These are phyloP conservation scores for Sprattus sprattus DNA, from an alignment of 2,113 vertebrate genomes.

Conservation along the genomic window DNA sequence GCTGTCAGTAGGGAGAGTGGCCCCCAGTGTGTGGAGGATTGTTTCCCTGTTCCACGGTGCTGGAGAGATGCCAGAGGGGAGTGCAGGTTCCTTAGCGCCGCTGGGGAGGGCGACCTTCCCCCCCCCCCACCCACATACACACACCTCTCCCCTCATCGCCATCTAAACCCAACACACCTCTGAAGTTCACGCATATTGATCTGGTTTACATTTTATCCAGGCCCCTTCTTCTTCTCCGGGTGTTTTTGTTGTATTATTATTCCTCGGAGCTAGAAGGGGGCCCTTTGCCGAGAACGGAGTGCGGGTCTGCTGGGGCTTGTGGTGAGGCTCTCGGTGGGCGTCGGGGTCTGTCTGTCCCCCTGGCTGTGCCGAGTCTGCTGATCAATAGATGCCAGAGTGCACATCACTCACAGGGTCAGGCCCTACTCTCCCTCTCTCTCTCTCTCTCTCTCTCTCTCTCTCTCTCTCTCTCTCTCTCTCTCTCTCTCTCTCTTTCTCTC, in stretches of 20 bases:
- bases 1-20: conserved; percentile 24
- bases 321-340: conserved; percentile 7
- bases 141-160: neutral
- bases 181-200: conserved; percentile 45
- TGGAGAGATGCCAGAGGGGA: conserved; percentile 33
- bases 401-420: conserved; percentile 30
- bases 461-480: conserved; percentile 3
- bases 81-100: conserved; percentile 32
- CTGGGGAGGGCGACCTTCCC: neutral
- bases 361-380: conserved; percentile 27
- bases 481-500: conserved; percentile 15
- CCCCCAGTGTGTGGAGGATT: conserved; percentile 25
- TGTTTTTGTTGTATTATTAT: neutral
- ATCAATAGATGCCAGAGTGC: conserved; percentile 48
- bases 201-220: conserved; percentile 37
- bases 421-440: neutral
- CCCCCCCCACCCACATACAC: neutral
- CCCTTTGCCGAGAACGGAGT: neutral
- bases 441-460: conserved; percentile 10
- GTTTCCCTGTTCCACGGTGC: conserved; percentile 32
- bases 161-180: conserved; percentile 19
- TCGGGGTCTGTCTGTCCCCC: conserved; percentile 22
- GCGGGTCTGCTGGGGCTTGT: neutral
- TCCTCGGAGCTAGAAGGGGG: neutral
- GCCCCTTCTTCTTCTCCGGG: neutral